These are phyloP conservation scores for Apamea anceps DNA, from an alignment of 2,888 invertebrate genomes.

Conservation along the genomic window DNA sequence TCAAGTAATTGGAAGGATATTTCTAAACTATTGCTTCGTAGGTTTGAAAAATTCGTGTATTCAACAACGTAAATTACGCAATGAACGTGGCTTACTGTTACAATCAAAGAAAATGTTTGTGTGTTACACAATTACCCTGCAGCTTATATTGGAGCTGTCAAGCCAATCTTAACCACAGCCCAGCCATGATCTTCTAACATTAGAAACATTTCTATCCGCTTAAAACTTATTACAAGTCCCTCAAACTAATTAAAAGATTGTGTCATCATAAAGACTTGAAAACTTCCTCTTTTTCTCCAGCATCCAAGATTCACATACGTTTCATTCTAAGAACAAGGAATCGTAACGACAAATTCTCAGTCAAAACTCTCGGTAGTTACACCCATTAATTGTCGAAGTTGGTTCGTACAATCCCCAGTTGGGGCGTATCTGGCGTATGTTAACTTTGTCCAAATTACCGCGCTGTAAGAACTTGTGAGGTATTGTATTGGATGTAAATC, in stretches of 20 bases:
- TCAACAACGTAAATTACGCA: no score
- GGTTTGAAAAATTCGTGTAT: no score
- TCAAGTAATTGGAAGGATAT: no score
- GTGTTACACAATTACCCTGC: no score
- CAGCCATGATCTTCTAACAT: neutral
- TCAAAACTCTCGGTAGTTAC: slow-evolving; percentile 75
- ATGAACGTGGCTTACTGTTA: no score
- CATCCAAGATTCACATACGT: slow-evolving; percentile 22
- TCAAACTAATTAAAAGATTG: slow-evolving; percentile 11
- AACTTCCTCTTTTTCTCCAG: slow-evolving; percentile 19
- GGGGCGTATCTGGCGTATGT: slow-evolving; percentile 74
- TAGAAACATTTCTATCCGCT: neutral
- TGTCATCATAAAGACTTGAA: slow-evolving; percentile 4
- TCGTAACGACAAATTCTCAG: slow-evolving; percentile 78
- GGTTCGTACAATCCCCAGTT: slow-evolving; percentile 64
- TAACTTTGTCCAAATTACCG: slow-evolving; percentile 73
- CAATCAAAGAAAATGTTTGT: no score
- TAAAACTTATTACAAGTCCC: neutral
- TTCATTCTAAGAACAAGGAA: slow-evolving; percentile 51
- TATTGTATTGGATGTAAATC: slow-evolving; percentile 63
- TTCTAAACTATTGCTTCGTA: no score
- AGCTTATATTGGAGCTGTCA: neutral
- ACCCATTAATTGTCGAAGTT: slow-evolving; percentile 84
- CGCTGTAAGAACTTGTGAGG: slow-evolving; percentile 60
- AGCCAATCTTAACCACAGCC: neutral